Evolutionary conservation across 92 coral and sea anemone species (phyloP).

Genomic region (Bergia puertoricense): DNA sequence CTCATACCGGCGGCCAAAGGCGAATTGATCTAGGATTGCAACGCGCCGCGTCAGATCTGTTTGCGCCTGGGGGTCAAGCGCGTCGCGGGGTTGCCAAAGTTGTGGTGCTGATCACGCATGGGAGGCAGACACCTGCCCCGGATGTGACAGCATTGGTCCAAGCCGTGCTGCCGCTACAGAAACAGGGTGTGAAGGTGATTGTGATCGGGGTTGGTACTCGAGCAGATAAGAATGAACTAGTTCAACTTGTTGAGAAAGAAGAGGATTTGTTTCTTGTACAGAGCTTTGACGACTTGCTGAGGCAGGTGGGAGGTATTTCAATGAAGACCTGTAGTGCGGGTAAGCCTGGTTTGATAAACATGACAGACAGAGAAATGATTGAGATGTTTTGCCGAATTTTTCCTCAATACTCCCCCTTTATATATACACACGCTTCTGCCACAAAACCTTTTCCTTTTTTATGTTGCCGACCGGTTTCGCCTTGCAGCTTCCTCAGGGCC

Average conservation of each 20-base stretch:
- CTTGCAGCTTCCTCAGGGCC: no score
- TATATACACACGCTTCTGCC: no score
- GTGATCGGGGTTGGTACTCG: conserved; percentile 34
- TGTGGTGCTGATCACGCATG: conserved; percentile 9
- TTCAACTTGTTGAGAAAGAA: conserved; percentile 9
- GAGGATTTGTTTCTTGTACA: conserved; percentile 25
- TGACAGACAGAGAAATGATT: no score
- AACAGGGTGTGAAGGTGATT: conserved; percentile 15
- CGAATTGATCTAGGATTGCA: conserved; percentile 32
- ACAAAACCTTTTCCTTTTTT: no score
- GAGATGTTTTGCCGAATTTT: no score
- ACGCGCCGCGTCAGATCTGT: conserved; percentile 22
- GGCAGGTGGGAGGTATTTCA: conserved; percentile 29
- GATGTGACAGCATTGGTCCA: conserved; percentile 4
- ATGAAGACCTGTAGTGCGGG: conserved; percentile 10
- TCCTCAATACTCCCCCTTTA: no score
- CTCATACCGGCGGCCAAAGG: conserved; percentile 32
- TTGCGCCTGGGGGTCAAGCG: not conserved
- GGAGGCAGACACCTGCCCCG: conserved; percentile 23
- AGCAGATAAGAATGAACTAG: conserved; percentile 9
- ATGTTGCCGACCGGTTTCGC: no score
- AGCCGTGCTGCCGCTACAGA: conserved; percentile 16
- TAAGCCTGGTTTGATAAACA: not conserved
- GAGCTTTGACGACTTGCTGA: conserved; percentile 24
- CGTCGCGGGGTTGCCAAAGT: conserved; percentile 4